These are phyloP conservation scores for Heterocephalus glaber DNA, from an alignment of 2,113 vertebrate genomes.

Conservation along the genomic window DNA sequence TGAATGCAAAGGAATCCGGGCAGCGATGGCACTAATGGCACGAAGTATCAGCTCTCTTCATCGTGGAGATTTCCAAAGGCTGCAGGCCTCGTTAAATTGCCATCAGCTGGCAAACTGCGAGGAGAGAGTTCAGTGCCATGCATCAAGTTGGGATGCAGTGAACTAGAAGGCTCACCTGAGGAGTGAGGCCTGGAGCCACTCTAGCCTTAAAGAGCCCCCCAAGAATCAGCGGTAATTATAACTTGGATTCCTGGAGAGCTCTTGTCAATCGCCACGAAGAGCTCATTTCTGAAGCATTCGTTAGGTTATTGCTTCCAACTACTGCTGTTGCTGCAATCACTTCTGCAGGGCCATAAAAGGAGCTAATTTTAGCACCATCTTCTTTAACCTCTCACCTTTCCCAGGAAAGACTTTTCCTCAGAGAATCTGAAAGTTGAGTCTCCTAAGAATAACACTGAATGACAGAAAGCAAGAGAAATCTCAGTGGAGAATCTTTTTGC, in stretches of 20 bases:
- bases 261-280: constrained; percentile 35
- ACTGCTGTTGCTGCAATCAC: not conserved
- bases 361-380: constrained; percentile 69
- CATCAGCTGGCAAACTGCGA: constrained; percentile 17
- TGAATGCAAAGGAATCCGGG: constrained; percentile 29
- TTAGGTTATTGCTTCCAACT: constrained; percentile 55
- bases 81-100: constrained; percentile 49
- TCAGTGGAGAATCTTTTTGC: constrained; percentile 60
- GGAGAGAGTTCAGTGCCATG: not conserved
- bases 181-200: not conserved
- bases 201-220: constrained; percentile 13
- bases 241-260: constrained; percentile 38
- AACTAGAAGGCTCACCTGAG: constrained; percentile 34
- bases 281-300: constrained; percentile 64
- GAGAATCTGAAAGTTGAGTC: constrained; percentile 71
- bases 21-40: constrained; percentile 52
- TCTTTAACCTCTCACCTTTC: constrained; percentile 68
- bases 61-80: constrained; percentile 42
- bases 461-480: constrained; percentile 38
- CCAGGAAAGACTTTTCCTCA: constrained; percentile 68
- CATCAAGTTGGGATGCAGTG: not conserved
- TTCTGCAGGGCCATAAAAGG: constrained; percentile 29
- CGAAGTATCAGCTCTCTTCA: constrained; percentile 13
- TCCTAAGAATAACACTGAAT: constrained; percentile 68
- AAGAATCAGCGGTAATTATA: constrained; percentile 56